A percentile compares a stretch with the other conserved stretches of the same genome.
phyloP scores from a whole-genome alignment of 2,113 vertebrate genomes.

The Daboia siamensis region DNA sequence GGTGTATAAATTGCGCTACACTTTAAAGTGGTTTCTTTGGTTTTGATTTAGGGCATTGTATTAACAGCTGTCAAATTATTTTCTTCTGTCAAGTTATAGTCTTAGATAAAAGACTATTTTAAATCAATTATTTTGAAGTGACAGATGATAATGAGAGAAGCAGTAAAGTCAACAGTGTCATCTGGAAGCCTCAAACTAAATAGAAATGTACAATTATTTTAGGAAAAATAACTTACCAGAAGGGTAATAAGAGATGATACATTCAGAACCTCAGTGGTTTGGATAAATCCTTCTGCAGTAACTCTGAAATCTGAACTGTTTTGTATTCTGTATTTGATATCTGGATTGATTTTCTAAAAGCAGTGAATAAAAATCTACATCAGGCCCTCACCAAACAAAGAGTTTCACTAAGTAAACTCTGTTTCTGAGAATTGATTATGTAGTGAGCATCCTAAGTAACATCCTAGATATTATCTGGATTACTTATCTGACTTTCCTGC shows the following conservation, averaged over 20 bases:
- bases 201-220: not conserved
- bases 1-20: not conserved
- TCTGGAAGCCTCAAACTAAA: not conserved
- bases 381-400: not conserved
- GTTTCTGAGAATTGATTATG: not conserved
- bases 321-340: conserved; percentile 74
- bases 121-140: not conserved
- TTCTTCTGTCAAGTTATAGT: not conserved
- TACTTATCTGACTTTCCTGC: not conserved
- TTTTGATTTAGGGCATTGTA: not conserved
- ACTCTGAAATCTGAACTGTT: conserved; percentile 79
- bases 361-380: conserved; percentile 1
- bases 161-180: not conserved
- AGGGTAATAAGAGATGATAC: conserved; percentile 39
- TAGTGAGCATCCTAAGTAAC: not conserved
- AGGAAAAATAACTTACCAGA: conserved; percentile 42
- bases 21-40: not conserved
- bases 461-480: not conserved
- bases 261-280: conserved; percentile 71
- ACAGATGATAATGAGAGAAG: not conserved
- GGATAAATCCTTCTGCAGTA: conserved; percentile 76
- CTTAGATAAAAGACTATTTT: not conserved
- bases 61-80: not conserved
- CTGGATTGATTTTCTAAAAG: conserved; percentile 80
- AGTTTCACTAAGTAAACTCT: not conserved